Conservation (phyloP, 1,140 invertebrate species). For the Hydropsyche tenuis region DNA sequence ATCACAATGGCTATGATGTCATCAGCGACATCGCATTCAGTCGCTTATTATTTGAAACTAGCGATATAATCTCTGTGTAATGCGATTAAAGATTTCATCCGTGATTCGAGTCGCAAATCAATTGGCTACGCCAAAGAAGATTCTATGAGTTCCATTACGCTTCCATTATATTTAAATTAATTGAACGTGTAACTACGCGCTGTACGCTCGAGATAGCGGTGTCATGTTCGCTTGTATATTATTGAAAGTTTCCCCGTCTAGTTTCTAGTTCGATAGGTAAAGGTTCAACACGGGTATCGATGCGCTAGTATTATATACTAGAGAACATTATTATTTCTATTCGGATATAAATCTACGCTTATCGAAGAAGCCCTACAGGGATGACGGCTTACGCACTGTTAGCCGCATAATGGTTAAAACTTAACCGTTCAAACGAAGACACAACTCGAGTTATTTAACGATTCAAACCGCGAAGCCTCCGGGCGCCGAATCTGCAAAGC, state of each 20-base stretch:
- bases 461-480: conserved; percentile 1
- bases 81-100: too few species aligned
- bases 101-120: too few species aligned
- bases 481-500: background rate
- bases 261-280: too few species aligned
- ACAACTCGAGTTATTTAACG: conserved; percentile 9
- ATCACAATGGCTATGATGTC: too few species aligned
- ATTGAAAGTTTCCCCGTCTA: background rate
- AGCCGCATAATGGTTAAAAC: conserved; percentile 6
- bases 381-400: conserved; percentile 26
- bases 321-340: background rate
- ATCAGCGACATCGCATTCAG: too few species aligned
- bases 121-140: too few species aligned
- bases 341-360: conserved; percentile 25
- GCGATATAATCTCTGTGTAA: too few species aligned
- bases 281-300: too few species aligned
- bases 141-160: too few species aligned
- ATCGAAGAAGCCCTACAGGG: conserved; percentile 27
- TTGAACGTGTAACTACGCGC: too few species aligned
- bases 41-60: too few species aligned
- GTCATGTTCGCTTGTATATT: background rate
- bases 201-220: background rate
- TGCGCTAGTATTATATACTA: background rate
- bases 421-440: conserved; percentile 19
- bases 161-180: too few species aligned